Base-by-base conservation (phyloP, 2,888 invertebrate genomes). In the Luperina testacea region DNA sequence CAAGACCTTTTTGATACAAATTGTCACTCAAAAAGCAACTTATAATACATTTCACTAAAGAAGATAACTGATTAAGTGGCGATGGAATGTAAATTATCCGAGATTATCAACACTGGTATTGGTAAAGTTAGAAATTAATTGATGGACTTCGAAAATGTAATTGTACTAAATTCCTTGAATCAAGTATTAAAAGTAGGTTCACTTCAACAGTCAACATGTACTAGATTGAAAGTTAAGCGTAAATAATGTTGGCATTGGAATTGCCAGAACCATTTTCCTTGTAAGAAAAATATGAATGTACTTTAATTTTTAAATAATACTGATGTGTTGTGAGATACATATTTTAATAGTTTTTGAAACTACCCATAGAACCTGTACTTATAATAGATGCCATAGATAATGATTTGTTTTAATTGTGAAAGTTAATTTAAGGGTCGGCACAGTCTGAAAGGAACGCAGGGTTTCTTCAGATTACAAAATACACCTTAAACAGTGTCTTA, bases 331-430 rank as follows among this genome's bases (percentile, higher is more conserved):
- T 90, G 88, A 89, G 27, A 90, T 77, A 83, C 80, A 88, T 89
- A 88, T 78, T 84, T 84, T 74, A 88, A 88, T 89, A 89, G 89
- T 89, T 89, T 89, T 78, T 84, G 82, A 87, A 89, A 90, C 90
- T 90, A 90, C 74, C 84, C 83, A 82, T 83, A 79, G 72, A 72
- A 78, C 69, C 71, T 84, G 85, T 90, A 89, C 87, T 90, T 89
- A 87, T 87, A 83, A 82, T 88, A 89, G 89, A 83, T 89, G 90
- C 89, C 89, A 89, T 89, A 89, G 89, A 86, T 78, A 78, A 71
- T 78, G 80, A 75, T 81, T 73, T 70, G 45, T 78, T 78, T 87
- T 63, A 24, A 72, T n/a, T 74, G 53, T 76, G 24, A 80, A 87
- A 76, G 53, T 72, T 83, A 82, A 69, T 84, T 80, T 80, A 53